phyloP scores from a whole-genome alignment of 1,140 invertebrate genomes.

The Sinonovacula constricta region DNA sequence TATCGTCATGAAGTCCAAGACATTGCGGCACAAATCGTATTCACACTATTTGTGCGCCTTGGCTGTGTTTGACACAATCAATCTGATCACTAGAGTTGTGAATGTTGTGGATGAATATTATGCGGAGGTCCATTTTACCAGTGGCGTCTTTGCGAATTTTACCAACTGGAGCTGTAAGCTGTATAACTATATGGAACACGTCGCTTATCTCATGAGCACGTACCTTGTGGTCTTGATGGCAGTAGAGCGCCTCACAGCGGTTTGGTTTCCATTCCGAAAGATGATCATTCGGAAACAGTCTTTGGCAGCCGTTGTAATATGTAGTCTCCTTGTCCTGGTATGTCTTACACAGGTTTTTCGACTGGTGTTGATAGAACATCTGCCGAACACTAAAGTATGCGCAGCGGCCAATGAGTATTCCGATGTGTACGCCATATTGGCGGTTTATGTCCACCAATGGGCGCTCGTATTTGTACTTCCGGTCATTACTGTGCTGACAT shows the following conservation, averaged over 20 bases:
- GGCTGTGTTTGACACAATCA: conserved; percentile 64
- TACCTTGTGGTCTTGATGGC: conserved; percentile 71
- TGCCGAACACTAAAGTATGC: not conserved
- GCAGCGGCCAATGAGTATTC: not conserved
- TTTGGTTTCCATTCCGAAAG: conserved; percentile 66
- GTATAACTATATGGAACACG: conserved; percentile 58
- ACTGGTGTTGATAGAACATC: conserved; percentile 21
- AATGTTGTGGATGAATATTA: conserved; percentile 47
- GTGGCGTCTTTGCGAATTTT: conserved; percentile 45
- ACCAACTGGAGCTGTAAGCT: conserved; percentile 58
- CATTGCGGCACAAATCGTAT: conserved; percentile 62
- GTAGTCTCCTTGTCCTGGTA: conserved; percentile 55
- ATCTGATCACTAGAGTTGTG: conserved; percentile 47
- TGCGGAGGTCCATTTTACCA: conserved; percentile 1
- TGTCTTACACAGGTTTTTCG: conserved; percentile 18
- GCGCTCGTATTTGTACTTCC: conserved; percentile 21
- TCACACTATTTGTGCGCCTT: conserved; percentile 63
- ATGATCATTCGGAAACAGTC: conserved; percentile 56
- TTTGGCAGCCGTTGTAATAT: conserved; percentile 60
- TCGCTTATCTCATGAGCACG: conserved; percentile 66
- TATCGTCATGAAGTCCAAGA: conserved; percentile 63
- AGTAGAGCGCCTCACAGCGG: conserved; percentile 67
- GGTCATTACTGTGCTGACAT: conserved; percentile 25
- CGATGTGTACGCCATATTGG: conserved; percentile 2
- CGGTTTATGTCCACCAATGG: conserved; percentile 24